phyloP scores from a whole-genome alignment of 1,140 invertebrate genomes.

The Rhysida immarginata region DNA sequence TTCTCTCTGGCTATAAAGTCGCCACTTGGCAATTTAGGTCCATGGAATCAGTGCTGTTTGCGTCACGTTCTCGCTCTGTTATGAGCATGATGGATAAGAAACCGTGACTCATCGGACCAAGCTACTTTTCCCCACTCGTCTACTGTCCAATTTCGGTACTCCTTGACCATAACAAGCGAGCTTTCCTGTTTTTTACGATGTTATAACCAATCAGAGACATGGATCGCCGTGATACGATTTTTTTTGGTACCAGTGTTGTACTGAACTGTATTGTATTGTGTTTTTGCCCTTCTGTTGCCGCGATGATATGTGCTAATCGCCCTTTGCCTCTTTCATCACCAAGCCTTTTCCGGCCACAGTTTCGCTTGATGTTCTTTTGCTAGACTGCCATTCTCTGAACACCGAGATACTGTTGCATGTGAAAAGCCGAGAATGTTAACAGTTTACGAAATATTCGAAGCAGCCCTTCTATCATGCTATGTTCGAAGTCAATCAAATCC shows the following conservation, averaged over 20 bases:
- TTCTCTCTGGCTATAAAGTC: background rate
- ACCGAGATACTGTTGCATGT: background rate
- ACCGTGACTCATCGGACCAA: conserved; percentile 2
- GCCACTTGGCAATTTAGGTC: conserved; percentile 1
- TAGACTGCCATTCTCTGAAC: background rate
- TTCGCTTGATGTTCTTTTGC: background rate
- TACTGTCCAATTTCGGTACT: background rate
- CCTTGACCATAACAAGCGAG: background rate
- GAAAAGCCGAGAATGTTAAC: background rate
- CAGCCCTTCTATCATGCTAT: background rate
- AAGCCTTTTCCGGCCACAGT: background rate
- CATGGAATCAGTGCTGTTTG: conserved; percentile 3
- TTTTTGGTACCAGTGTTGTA: background rate
- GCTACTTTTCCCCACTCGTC: conserved; percentile 4
- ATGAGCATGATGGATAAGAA: conserved; percentile 1
- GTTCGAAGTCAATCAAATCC: background rate
- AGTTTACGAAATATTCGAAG: background rate
- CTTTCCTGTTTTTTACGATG: conserved; percentile 5
- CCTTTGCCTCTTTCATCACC: background rate
- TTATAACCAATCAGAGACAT: background rate
- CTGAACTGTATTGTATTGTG: conserved; percentile 1
- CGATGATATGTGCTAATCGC: background rate
- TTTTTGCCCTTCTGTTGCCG: background rate
- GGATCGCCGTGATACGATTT: background rate
- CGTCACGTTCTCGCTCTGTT: background rate